Conservation (phyloP, 1,140 invertebrate species). For the Euglossa dilemma region DNA sequence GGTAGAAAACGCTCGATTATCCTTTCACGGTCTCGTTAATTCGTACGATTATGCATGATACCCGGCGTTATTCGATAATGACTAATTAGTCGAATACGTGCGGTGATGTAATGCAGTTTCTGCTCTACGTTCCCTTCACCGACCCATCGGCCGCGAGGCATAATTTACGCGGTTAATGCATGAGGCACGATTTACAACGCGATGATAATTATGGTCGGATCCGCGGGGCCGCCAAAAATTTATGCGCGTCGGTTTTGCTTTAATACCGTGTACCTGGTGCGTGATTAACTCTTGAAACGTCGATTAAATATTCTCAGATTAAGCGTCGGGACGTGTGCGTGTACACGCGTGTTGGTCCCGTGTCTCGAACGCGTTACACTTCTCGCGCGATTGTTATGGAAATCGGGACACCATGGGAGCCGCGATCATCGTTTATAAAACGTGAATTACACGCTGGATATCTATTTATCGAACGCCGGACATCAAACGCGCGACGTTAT, state of each 20-base stretch:
- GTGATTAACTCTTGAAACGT: constrained; percentile 12
- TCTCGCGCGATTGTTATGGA: not conserved
- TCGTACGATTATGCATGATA: constrained; percentile 45
- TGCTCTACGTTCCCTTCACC: not conserved
- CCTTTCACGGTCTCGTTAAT: constrained; percentile 41
- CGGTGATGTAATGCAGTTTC: constrained; percentile 2
- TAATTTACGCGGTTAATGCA: constrained; percentile 33
- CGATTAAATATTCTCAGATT: constrained; percentile 37
- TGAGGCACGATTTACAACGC: constrained; percentile 29
- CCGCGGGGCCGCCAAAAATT: constrained; percentile 22
- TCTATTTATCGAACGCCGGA: no score
- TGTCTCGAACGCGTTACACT: not conserved
- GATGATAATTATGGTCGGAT: constrained; percentile 24
- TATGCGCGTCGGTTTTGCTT: constrained; percentile 19
- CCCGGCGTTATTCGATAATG: constrained; percentile 45
- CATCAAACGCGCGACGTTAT: no score
- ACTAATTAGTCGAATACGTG: constrained; percentile 48
- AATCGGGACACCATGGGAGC: no score
- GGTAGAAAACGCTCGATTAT: constrained; percentile 33
- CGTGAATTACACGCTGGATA: no score
- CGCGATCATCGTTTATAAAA: no score
- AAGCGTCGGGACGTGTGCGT: not conserved
- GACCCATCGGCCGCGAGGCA: not conserved
- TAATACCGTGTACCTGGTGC: not conserved
- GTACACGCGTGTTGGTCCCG: no score